Evolutionary conservation across 2,113 vertebrate genomes (phyloP).

Genomic region (Passer montanus): DNA sequence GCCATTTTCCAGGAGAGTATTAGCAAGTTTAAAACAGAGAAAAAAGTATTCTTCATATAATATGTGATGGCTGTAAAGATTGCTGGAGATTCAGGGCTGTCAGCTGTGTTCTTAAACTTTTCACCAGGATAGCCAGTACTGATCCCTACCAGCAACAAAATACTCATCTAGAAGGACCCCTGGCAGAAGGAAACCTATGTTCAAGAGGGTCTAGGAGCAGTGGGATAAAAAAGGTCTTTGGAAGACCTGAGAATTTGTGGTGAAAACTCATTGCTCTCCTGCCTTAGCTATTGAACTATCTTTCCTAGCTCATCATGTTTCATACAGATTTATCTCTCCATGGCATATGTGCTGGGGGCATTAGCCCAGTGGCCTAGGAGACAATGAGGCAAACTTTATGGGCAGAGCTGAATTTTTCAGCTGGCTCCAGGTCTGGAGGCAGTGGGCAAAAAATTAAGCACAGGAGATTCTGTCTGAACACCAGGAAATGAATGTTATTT

Average conservation of each 20-base stretch:
- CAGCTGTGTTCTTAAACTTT: neutral
- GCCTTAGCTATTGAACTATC: neutral
- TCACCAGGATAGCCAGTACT: neutral
- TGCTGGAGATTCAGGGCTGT: neutral
- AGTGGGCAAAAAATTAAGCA: neutral
- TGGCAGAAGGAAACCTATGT: neutral
- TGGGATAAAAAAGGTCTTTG: neutral
- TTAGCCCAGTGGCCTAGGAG: neutral
- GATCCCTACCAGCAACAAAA: neutral
- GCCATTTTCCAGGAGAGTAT: neutral
- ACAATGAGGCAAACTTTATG: neutral
- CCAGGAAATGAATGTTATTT: neutral
- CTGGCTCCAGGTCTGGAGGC: neutral
- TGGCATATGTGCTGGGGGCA: accelerated
- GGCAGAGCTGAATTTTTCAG: neutral
- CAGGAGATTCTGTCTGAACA: neutral
- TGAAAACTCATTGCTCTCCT: neutral
- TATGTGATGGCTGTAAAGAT: neutral
- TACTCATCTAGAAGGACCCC: neutral
- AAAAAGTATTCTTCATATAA: neutral
- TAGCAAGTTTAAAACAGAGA: neutral
- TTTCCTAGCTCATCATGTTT: neutral
- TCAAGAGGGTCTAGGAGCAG: neutral
- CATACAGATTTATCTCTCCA: neutral
- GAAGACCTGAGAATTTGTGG: neutral